phyloP scores from a whole-genome alignment of 1,140 invertebrate species.

The Mylabris phalerata region DNA sequence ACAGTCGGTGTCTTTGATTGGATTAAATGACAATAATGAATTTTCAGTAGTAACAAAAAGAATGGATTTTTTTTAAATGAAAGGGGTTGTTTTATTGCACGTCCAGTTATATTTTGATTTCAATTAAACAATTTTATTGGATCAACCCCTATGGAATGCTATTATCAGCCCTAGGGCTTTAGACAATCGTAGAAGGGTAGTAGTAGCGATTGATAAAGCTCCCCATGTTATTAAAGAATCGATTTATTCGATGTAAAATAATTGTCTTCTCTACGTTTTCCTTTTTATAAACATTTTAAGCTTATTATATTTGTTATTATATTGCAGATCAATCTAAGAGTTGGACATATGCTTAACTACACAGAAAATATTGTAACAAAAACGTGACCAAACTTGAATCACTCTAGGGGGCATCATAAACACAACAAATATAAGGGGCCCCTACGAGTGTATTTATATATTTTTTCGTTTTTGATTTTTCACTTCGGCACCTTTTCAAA shows the following conservation, averaged over 20 bases:
- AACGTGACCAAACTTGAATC: conserved; percentile 40
- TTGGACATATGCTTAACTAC: conserved; percentile 32
- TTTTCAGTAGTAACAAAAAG: too few relatives aligned
- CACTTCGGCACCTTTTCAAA: conserved; percentile 41
- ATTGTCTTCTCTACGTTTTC: too few relatives aligned
- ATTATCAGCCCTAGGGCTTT: conserved; percentile 17
- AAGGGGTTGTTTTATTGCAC: conserved; percentile 1
- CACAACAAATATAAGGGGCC: conserved; percentile 35
- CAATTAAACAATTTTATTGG: conserved; percentile 29
- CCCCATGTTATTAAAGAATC: too few relatives aligned
- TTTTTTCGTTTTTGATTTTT: conserved; percentile 36
- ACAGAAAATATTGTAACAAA: conserved; percentile 37
- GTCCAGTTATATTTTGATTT: conserved; percentile 26
- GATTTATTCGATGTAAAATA: too few relatives aligned
- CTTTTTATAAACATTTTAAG: conserved; percentile 14
- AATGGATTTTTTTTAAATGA: background rate
- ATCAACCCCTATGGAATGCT: conserved; percentile 28
- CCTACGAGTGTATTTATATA: conserved; percentile 2
- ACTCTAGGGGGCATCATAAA: conserved; percentile 38
- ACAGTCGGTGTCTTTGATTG: background rate
- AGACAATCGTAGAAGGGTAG: background rate
- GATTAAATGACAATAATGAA: background rate
- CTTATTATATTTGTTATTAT: conserved; percentile 33
- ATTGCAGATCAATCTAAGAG: too few relatives aligned
- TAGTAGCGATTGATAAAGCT: too few relatives aligned